Evolutionary conservation across 1,140 invertebrate species (phyloP).

Genomic region (Trachymyrmex septentrionalis): DNA sequence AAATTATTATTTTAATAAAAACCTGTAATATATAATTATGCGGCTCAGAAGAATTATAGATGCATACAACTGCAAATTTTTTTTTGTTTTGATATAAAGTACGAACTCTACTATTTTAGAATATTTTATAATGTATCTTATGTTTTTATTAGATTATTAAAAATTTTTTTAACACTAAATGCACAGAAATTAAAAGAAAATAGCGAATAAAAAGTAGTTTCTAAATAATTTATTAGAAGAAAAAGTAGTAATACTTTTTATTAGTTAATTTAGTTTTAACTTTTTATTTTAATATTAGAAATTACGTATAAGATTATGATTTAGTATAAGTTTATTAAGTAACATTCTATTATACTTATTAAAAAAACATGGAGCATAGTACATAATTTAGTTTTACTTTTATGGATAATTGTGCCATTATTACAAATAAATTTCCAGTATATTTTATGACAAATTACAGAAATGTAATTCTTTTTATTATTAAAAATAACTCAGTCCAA

Average conservation of each 20-base stretch:
- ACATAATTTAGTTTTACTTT: conserved; percentile 29
- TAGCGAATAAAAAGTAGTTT: not conserved
- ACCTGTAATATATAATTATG: conserved; percentile 8
- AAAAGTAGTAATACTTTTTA: conserved; percentile 8
- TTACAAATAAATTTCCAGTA: conserved; percentile 17
- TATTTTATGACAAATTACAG: conserved; percentile 16
- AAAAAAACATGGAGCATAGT: conserved; percentile 8
- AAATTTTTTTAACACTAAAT: not conserved
- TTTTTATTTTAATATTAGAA: not conserved
- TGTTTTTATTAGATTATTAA: conserved; percentile 9
- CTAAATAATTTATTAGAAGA: not conserved
- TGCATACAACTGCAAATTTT: not conserved
- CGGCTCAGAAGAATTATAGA: not conserved
- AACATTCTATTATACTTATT: not conserved
- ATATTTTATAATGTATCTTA: not conserved
- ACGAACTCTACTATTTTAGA: not conserved
- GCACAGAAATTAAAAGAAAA: not conserved
- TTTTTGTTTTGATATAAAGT: not conserved
- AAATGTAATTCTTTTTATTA: not conserved
- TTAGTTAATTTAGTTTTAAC: not conserved
- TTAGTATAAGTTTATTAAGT: conserved; percentile 12
- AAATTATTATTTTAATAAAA: conserved; percentile 9
- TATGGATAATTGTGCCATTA: conserved; percentile 57
- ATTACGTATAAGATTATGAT: not conserved
- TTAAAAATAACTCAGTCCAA: not conserved